Base-by-base conservation (phyloP, 2,888 invertebrate genomes). In the Stenodema calcarata region DNA sequence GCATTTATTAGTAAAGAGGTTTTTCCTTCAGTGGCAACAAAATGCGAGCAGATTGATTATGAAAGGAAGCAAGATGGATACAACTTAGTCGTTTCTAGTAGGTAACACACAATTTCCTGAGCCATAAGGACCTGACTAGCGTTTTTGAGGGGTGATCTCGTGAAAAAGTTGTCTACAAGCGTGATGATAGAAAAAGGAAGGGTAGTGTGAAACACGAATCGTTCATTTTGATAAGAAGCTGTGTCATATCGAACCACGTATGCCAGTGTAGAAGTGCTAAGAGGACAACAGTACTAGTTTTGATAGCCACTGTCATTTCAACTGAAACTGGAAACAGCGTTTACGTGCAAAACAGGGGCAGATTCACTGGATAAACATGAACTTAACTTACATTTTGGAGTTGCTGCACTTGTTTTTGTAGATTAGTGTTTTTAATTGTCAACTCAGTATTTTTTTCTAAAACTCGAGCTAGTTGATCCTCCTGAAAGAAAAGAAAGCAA, bases 361-460 rank as follows among this genome's bases (percentile, higher is more conserved):
- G 62, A 62, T 82, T 82, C 35, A 62, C 54, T 18, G 50, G 80
- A 80, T 28, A 35, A 47, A 78, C 82, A 44, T 84, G 73, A 84
- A 44, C 47, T 76, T 84, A 73, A 88, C 91, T 90, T 89, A 92
- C 92, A 91, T 91, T 90, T 89, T 92, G 91, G 14, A 92, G 89
- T 44, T 91, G 90, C 86, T 90, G 90, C 30, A 92, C 90, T 89
- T 91, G 91, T 85, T 89, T 90, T 89, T 92, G 91, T 41, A 92
- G 91, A 88, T 92, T 91, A 28, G 91, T 90, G 87, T 92, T 91
- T 88, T 91, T 91, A 79, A 91, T 90, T 27, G 91, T 91, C 86
- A 92, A 90, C 88, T 92, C 91, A 23, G 91, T 91, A 89, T 92
- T 92, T 89, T 91, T 90, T 89, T 91, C 91, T 73, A 91, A 90